phyloP scores from a whole-genome alignment of 2,113 vertebrate species.

The Ammodytes dubius region DNA sequence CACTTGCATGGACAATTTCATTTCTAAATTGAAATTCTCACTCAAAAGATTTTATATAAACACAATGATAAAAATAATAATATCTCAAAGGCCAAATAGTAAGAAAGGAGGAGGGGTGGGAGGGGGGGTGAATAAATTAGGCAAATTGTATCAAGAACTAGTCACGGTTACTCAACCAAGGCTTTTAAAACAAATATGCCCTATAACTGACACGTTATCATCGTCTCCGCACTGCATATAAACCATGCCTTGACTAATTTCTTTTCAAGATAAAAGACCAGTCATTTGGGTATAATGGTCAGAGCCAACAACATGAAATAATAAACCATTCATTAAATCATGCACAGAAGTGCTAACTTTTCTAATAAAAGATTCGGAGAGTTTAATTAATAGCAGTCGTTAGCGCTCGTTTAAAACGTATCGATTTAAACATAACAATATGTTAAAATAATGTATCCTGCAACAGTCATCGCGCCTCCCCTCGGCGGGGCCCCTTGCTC shows the following conservation, averaged over 20 bases:
- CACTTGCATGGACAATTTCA: slow-evolving; percentile 77
- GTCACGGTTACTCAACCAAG: slow-evolving; percentile 58
- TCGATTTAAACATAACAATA: slow-evolving; percentile 86
- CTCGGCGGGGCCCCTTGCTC: slow-evolving; percentile 75
- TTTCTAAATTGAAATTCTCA: slow-evolving; percentile 79
- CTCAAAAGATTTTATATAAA: slow-evolving; percentile 82
- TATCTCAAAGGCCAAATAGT: slow-evolving; percentile 72
- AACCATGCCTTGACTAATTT: slow-evolving; percentile 75
- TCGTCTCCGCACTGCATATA: slow-evolving; percentile 72
- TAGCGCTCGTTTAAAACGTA: slow-evolving; percentile 83
- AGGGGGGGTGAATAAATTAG: slow-evolving; percentile 59
- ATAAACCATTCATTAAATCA: slow-evolving; percentile 85
- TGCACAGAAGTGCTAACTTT: slow-evolving; percentile 77
- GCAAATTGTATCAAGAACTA: slow-evolving; percentile 62
- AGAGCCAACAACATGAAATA: slow-evolving; percentile 77
- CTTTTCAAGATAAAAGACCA: slow-evolving; percentile 82
- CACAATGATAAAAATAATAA: slow-evolving; percentile 79
- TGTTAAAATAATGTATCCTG: slow-evolving; percentile 85
- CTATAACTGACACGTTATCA: slow-evolving; percentile 71
- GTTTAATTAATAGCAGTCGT: slow-evolving; percentile 85
- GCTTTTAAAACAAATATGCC: slow-evolving; percentile 80
- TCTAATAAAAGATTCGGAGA: slow-evolving; percentile 79
- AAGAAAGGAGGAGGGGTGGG: slow-evolving; percentile 23
- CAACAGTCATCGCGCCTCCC: slow-evolving; percentile 73
- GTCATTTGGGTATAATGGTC: slow-evolving; percentile 78